Base-by-base conservation (phyloP, 2,113 vertebrate genomes). In the Willisornis vidua region DNA sequence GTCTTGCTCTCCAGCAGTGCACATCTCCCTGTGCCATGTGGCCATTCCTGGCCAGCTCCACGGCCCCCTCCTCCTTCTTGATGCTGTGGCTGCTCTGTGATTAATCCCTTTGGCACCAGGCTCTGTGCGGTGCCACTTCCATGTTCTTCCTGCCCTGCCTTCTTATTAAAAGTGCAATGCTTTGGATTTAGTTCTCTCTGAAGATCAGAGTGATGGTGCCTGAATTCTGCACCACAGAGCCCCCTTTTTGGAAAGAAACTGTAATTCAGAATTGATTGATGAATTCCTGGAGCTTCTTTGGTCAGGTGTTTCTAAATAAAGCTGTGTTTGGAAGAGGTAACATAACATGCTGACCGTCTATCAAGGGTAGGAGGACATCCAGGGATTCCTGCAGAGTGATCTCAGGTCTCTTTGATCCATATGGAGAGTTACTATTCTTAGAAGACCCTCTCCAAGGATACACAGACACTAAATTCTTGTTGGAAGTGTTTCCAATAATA, bases 11-110 rank as follows among this genome's bases (percentile, higher is more conserved):
- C 46, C n/a, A 72, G 31, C 29, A 10, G 4, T 14, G 10, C 28
- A 7, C 0, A 0, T 67, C 39, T 45, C 29, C 35, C 52, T 9
- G 35, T 1, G 6, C 58, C 0, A 0, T 7, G 54, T 14, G 14
- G 22, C 41, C 7, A 0, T 43, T 39, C 66, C 80, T 49, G 77
- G 72, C 35, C 51, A 31, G 72, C 8, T n/a, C 35, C 52, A 2
- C 2, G 22, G 77, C 31, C 41, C 59, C 3, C 2, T 54, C 10
- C 63, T 49, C 33, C 80, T 31, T 3, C 24, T 72, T 1, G 1
- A 2, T 4, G 61, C 62, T 20, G 41, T 1, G 11, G 31, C 52
- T 74, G 35, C 52, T 67, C 76, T 11, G 67, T 45, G 55, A 6
- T 74, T 6, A 12, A 46, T 66, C 59, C 54, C 62, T 31, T 7